Conservation (phyloP, 1,140 invertebrate species). For the Melitaea cinxia region DNA sequence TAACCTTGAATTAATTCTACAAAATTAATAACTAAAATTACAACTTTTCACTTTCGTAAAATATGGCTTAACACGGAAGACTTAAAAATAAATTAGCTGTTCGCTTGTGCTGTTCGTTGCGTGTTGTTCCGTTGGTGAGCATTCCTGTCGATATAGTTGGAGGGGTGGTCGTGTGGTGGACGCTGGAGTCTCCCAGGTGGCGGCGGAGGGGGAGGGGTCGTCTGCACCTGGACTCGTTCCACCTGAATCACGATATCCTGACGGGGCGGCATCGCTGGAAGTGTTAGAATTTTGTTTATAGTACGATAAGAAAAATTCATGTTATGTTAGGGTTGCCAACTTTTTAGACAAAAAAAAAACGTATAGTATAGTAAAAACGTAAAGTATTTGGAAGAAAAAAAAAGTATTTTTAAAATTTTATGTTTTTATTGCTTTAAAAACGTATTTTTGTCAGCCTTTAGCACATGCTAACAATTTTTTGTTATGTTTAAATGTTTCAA, state of each 20-base stretch:
- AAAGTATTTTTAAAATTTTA: too few relatives aligned
- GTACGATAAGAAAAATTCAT: neutral
- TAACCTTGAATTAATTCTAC: too few relatives aligned
- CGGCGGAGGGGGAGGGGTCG: slow-evolving; percentile 53
- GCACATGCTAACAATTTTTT: too few relatives aligned
- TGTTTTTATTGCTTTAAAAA: too few relatives aligned
- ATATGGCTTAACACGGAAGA: neutral
- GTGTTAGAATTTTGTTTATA: neutral
- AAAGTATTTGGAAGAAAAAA: too few relatives aligned
- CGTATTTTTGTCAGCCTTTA: too few relatives aligned
- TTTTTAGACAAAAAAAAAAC: too few relatives aligned
- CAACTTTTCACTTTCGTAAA: too few relatives aligned
- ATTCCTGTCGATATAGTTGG: slow-evolving; percentile 55
- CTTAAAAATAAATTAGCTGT: slow-evolving; percentile 7
- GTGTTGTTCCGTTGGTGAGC: slow-evolving; percentile 41
- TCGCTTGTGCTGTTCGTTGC: slow-evolving; percentile 17
- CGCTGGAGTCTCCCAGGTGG: slow-evolving; percentile 61
- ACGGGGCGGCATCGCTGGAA: slow-evolving; percentile 68
- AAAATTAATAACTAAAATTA: too few relatives aligned
- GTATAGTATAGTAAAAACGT: too few relatives aligned
- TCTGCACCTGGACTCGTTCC: slow-evolving; percentile 47
- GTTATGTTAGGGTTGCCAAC: too few relatives aligned
- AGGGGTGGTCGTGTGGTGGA: slow-evolving; percentile 66
- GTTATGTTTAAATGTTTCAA: too few relatives aligned
- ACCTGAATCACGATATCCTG: slow-evolving; percentile 60